Percentiles rank a stretch among this genome's conserved stretches.
Evolutionary conservation across 2,888 invertebrate genomes (phyloP).

Genomic region (Pegoplata infirma): DNA sequence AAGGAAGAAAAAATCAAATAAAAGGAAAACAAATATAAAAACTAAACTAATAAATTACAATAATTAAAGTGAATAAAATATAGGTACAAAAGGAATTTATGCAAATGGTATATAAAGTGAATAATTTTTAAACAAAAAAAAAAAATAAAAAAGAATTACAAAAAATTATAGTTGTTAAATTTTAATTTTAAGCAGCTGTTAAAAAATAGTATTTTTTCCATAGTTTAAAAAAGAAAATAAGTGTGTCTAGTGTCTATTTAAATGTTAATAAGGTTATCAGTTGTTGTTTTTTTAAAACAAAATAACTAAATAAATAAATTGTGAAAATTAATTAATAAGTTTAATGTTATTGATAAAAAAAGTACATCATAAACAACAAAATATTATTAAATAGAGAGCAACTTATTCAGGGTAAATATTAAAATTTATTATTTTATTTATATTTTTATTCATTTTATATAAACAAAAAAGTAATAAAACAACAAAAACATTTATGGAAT

Average conservation of each 20-base stretch:
- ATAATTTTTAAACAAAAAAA: background rate
- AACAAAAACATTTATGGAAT: background rate
- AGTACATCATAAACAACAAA: background rate
- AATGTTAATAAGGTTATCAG: conserved; percentile 32
- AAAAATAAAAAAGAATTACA: conserved; percentile 1
- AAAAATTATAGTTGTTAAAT: background rate
- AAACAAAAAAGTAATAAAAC: too few relatives aligned
- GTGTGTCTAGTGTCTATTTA: background rate
- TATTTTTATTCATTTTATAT: too few relatives aligned
- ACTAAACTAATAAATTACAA: background rate
- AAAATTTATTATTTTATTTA: background rate
- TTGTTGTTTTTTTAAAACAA: too few relatives aligned
- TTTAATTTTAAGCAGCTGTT: conserved; percentile 24
- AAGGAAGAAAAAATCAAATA: too few relatives aligned
- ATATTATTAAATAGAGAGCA: background rate
- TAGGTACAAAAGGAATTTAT: background rate
- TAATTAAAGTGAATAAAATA: background rate
- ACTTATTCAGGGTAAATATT: conserved; percentile 22
- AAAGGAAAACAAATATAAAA: background rate
- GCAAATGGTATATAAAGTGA: background rate
- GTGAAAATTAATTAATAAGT: background rate
- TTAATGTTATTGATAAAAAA: background rate
- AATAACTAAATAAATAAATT: background rate
- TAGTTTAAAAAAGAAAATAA: background rate
- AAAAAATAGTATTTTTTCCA: background rate